phyloP scores from a whole-genome alignment of 2,113 vertebrate genomes.

The Sciurus niger region DNA sequence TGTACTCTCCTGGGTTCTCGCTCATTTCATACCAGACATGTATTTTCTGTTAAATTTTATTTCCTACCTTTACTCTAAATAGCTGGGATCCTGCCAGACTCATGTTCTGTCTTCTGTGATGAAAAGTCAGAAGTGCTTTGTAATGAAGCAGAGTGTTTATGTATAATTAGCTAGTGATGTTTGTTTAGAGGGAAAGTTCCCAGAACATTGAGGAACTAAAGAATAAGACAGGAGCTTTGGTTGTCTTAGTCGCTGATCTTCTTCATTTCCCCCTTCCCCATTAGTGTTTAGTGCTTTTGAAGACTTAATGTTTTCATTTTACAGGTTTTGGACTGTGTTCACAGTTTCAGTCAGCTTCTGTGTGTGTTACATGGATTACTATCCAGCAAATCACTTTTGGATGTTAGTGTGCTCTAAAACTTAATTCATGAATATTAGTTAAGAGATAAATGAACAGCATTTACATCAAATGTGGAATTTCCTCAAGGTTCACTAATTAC shows the following conservation, averaged over 20 bases:
- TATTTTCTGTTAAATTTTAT: neutral
- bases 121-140: neutral
- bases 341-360: neutral
- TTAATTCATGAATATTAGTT: conserved; percentile 9
- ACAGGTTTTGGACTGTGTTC: neutral
- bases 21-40: neutral
- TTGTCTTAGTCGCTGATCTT: neutral
- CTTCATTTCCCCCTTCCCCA: neutral
- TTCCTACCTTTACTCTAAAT: neutral
- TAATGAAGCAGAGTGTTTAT: neutral
- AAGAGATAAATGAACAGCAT: neutral
- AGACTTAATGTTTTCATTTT: neutral
- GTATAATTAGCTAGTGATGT: neutral
- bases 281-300: neutral
- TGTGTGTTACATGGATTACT: neutral
- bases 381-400: neutral
- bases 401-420: neutral
- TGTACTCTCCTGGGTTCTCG: neutral
- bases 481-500: neutral
- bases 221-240: neutral
- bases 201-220: neutral
- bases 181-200: neutral
- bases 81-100: neutral
- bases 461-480: neutral
- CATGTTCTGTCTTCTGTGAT: neutral